These are phyloP conservation scores for Ptychadena robeensis DNA, from an alignment of 2,797 vertebrate genomes.

Conservation along the genomic window DNA sequence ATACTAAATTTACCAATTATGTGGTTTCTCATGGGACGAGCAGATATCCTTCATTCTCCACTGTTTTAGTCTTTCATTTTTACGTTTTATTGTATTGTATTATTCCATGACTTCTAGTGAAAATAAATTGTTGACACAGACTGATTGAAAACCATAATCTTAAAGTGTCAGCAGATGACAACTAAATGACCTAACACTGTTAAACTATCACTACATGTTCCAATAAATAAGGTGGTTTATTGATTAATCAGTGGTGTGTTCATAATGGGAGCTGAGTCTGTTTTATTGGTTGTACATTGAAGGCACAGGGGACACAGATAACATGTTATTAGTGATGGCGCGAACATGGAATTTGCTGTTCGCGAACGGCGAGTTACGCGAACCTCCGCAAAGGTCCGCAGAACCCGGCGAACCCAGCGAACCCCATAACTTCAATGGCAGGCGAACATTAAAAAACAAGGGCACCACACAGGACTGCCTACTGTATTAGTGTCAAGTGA, in stretches of 20 bases:
- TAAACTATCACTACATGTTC: neutral
- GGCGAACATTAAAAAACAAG: too few relatives aligned
- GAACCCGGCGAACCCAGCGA: too few relatives aligned
- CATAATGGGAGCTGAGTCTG: neutral
- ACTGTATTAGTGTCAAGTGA: too few relatives aligned
- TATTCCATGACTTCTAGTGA: neutral
- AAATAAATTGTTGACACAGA: neutral
- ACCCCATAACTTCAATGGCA: too few relatives aligned
- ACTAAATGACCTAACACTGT: conserved; percentile 2
- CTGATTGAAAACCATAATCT: conserved; percentile 20
- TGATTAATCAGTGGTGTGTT: neutral
- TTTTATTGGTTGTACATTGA: neutral
- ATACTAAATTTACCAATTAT: too few relatives aligned
- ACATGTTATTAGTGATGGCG: too few relatives aligned
- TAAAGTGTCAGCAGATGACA: conserved; percentile 14
- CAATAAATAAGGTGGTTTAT: conserved; percentile 3
- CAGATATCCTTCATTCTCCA: neutral
- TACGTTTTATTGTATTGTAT: neutral
- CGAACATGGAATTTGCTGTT: too few relatives aligned
- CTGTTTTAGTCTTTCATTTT: neutral
- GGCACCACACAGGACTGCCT: too few relatives aligned
- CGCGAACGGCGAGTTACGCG: too few relatives aligned
- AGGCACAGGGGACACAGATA: neutral
- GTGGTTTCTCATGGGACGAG: neutral
- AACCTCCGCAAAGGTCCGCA: too few relatives aligned